Evolutionary conservation across 2,797 vertebrate species (phyloP).

Genomic region (Melanotaenia parkinsoni): DNA sequence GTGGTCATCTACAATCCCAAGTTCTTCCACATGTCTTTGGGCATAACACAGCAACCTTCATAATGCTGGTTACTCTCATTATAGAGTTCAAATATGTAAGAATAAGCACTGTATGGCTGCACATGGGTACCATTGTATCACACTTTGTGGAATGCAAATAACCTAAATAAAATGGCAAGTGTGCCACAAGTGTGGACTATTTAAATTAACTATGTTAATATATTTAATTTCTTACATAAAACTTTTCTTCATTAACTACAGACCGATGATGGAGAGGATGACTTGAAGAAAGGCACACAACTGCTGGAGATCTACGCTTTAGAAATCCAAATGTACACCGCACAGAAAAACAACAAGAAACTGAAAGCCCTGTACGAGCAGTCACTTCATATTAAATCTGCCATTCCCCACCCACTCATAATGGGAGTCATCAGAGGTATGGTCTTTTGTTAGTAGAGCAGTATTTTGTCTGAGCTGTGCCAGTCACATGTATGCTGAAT

Average conservation of each 20-base stretch:
- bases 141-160: no score
- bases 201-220: neutral
- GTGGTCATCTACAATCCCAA: no score
- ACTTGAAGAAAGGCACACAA: constrained; percentile 98
- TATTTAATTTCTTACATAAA: neutral
- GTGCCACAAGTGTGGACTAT: neutral
- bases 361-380: constrained; percentile 99
- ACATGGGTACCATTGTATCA: neutral
- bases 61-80: neutral
- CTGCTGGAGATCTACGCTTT: constrained; percentile 98
- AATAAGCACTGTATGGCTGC: neutral
- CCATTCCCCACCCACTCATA: constrained; percentile 98
- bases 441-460: neutral
- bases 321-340: constrained; percentile 99
- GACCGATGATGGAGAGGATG: constrained; percentile 99
- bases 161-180: no score
- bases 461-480: neutral
- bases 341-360: constrained; percentile 99
- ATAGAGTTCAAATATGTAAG: neutral
- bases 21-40: neutral
- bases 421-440: constrained; percentile 99
- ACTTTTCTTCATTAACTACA: constrained; percentile 52
- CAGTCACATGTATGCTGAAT: constrained; percentile 16
- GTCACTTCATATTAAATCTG: constrained; percentile 99
- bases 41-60: neutral